Conservation (phyloP, 2,113 vertebrate genomes). For the Parus major region DNA sequence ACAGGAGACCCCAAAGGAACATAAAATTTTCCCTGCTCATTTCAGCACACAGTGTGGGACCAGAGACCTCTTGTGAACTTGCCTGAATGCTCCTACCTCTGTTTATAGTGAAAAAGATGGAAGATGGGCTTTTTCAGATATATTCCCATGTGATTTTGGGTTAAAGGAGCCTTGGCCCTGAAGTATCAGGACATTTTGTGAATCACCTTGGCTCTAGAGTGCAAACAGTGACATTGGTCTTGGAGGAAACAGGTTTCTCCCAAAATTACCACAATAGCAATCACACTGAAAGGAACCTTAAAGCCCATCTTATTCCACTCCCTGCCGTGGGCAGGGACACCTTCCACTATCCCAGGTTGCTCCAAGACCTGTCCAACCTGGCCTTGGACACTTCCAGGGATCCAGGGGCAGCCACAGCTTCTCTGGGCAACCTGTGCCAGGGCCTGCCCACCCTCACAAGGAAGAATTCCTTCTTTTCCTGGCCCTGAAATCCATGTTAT, state of each 20-base stretch:
- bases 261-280: not conserved
- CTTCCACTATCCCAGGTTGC: fast-evolving
- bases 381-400: not conserved
- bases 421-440: not conserved
- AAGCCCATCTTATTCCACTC: not conserved
- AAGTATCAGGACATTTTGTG: not conserved
- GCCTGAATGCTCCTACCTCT: not conserved
- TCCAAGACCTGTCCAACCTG: fast-evolving
- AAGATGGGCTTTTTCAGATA: not conserved
- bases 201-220: not conserved
- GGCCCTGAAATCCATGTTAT: not conserved
- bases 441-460: fast-evolving
- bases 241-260: not conserved
- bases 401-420: not conserved
- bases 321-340: not conserved
- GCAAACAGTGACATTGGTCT: not conserved
- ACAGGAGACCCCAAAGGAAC: not conserved
- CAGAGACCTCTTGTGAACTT: not conserved
- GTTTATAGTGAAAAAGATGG: not conserved
- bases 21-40: not conserved
- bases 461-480: not conserved
- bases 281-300: not conserved
- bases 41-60: not conserved
- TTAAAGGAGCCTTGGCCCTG: not conserved
- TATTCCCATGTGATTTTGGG: not conserved